Base-by-base conservation (phyloP, 2,888 invertebrate species). In the Clistopyga incitator region DNA sequence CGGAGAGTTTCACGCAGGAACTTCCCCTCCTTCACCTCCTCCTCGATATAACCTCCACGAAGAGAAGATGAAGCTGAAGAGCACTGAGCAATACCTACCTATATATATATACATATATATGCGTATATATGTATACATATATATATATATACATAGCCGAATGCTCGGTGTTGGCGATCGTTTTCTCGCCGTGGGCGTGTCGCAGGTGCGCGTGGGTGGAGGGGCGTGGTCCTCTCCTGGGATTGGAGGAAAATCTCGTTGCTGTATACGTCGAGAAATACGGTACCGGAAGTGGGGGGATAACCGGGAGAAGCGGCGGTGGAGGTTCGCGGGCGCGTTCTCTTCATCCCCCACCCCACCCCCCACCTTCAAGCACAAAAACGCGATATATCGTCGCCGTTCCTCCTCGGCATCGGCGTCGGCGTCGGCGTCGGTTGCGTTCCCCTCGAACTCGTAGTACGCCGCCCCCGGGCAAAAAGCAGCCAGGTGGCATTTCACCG, bases 181-280 rank as follows among this genome's bases (percentile, higher is more conserved):
- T 80, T 84, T 47, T 89, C 89, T 88, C 88, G 88, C 86, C 89
- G 90, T 91, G 89, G 92, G 91, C 92, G 92, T 91, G 90, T 87
- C 89, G 88, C 92, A 93, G 92, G 93, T 92, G 92, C 92, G 93
- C 92, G 93, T 93, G 91, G 93, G 93, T 93, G 93, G 90, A 89
- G 88, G 89, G 92, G 93, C 92, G 92, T 91, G 92, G 92, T 88
- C 82, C 82, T 79, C 77, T 84, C 84, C 82, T 84, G 81, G 89
- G 87, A 92, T 92, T 92, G 92, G 92, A 84, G 86, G 85, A 86
- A 85, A 85, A 80, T 50, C 85, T 76, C 68, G 82, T 82, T 81
- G 84, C 84, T 65, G 67, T 65, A 72, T 72, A 72, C 72, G 72
- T 67, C 45, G 50, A 70, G 68, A 61, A 76, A 20, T 67, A 54